Base-by-base conservation (phyloP, 2,113 vertebrate genomes). In the Litocranius walleri region DNA sequence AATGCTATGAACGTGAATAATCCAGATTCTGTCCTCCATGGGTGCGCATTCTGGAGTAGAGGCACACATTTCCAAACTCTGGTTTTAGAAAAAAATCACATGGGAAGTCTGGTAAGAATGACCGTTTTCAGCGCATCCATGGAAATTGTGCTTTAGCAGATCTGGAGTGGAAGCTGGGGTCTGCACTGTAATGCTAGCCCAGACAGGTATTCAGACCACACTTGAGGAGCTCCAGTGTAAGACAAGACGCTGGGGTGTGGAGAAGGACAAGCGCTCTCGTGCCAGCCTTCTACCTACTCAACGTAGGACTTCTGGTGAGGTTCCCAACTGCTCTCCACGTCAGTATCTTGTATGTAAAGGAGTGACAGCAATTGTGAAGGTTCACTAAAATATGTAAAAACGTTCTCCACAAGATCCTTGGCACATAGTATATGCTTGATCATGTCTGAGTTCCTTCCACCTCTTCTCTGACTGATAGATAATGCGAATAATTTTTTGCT, bases 401-500 rank as follows among this genome's bases (percentile, higher is more conserved):
- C 36, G 8, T 88, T 84, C 87, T 90, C 56, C 71, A 85, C 59
- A 91, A 71, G 36, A 40, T 77, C 33, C 67, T 85, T 45, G 33
- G 56, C 78, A 43, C 36, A 16, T 2, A 36, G 11, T 25, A 25
- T 25, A 30, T 90, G n/a, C 62, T 82, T 12, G 62, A 40, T 7
- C 62, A 40, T 8, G 61, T 59, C 29, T 71, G 81, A 64, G 5
- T 87, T 36, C 40, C 19, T 17, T 36, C 52, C 27, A 52, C 36
- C 14, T 48, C 27, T 33, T 85, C 14, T 88, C 84, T 89, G 43
- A 19, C 77, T 29, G 27, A 48, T 19, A 80, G 62, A 3, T 52
- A 15, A 80, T 8, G 14, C 0, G 0, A 40, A 71, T n/a, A 5
- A 6, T 40, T 40, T 36, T 71, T 67, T 40, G 19, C 36, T 23